phyloP scores from a whole-genome alignment of 2,113 vertebrate genomes.

The Rhinopomastus cyanomelas region DNA sequence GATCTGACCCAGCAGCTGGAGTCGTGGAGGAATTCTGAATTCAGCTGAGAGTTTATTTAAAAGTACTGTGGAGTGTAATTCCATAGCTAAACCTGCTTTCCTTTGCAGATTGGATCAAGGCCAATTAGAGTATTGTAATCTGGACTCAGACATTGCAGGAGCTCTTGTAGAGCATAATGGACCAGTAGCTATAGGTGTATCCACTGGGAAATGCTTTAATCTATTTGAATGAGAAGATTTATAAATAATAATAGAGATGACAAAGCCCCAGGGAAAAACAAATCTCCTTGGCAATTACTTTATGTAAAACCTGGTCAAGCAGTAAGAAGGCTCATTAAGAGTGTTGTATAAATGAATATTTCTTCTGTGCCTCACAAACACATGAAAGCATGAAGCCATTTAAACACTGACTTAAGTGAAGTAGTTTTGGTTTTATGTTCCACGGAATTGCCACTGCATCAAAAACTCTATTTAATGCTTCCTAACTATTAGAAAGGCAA shows the following conservation, averaged over 20 bases:
- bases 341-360: not conserved
- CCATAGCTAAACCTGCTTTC: not conserved
- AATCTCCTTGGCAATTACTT: not conserved
- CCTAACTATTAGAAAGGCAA: not conserved
- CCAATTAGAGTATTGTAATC: not conserved
- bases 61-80: not conserved
- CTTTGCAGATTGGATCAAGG: not conserved
- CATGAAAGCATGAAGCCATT: not conserved
- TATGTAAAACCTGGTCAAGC: not conserved
- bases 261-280: not conserved
- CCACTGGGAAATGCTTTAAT: not conserved
- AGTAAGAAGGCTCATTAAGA: not conserved
- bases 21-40: not conserved
- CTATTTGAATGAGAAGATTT: not conserved
- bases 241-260: not conserved
- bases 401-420: not conserved
- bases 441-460: not conserved
- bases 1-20: not conserved
- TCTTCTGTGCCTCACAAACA: not conserved
- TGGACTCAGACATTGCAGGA: not conserved
- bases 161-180: not conserved
- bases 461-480: not conserved
- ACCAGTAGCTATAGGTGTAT: not conserved
- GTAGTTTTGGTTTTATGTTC: not conserved
- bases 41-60: not conserved